phyloP scores from a whole-genome alignment of 2,797 vertebrate genomes.

The Discoglossus pictus region DNA sequence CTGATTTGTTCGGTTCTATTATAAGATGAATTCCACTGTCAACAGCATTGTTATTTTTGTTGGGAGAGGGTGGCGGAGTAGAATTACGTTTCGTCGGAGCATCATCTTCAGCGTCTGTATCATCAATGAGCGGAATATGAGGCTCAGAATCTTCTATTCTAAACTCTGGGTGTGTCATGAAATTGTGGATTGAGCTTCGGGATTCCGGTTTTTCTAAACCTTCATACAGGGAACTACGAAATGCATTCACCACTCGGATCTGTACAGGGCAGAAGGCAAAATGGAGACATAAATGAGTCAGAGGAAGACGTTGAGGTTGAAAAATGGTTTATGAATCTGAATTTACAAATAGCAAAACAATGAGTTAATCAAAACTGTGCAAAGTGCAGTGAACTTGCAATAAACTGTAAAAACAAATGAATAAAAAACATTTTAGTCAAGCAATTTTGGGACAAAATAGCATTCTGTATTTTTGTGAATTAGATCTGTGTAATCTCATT shows the following conservation, averaged over 20 bases:
- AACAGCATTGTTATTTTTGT: conserved; percentile 99
- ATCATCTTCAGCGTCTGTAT: conserved; percentile 97
- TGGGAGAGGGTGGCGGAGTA: conserved; percentile 84
- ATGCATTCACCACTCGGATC: conserved; percentile 99
- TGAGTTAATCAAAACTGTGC: conserved; percentile 79
- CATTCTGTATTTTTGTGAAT: conserved; percentile 61
- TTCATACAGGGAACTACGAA: conserved; percentile 99
- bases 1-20: conserved; percentile 89
- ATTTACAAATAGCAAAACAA: conserved; percentile 77
- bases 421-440: conserved; percentile 74
- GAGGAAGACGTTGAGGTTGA: conserved; percentile 7
- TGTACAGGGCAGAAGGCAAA: conserved; percentile 62
- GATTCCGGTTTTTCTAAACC: conserved; percentile 97
- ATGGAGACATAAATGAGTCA: conserved; percentile 52
- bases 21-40: conserved; percentile 93
- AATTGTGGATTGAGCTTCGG: conserved; percentile 97
- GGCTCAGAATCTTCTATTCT: conserved; percentile 99
- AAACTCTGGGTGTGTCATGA: conserved; percentile 99
- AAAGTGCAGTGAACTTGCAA: conserved; percentile 84
- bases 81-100: conserved; percentile 96
- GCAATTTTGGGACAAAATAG: conserved; percentile 66
- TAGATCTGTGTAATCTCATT: conserved; percentile 62
- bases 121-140: conserved; percentile 97
- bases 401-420: conserved; percentile 77
- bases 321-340: conserved; percentile 75